A percentile compares a stretch with the other conserved stretches of the same genome.
Evolutionary conservation across 2,113 vertebrate species (phyloP).

Genomic region (Dascyllus trimaculatus): DNA sequence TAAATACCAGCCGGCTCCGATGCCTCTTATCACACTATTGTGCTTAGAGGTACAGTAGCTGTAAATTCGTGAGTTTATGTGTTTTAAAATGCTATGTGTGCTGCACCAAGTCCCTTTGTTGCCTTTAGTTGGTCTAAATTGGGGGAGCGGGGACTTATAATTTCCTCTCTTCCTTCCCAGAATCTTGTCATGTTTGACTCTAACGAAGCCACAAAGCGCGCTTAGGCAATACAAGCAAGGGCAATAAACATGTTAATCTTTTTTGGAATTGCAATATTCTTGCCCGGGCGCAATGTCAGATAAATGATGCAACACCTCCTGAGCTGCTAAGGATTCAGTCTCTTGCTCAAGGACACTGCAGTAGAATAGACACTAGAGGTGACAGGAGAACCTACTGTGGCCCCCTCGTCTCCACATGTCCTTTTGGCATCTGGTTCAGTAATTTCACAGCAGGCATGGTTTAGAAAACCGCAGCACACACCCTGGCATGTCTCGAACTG

Average conservation of each 20-base stretch:
- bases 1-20: conserved; percentile 2
- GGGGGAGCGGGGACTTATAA: neutral
- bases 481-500: conserved; percentile 24
- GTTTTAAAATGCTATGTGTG: conserved; percentile 2
- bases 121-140: neutral
- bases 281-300: conserved; percentile 40
- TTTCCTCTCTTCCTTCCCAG: neutral
- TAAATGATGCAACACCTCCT: conserved; percentile 41
- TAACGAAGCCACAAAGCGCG: neutral
- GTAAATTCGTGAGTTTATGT: neutral
- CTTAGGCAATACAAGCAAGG: neutral
- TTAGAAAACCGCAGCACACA: conserved; percentile 32
- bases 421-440: conserved; percentile 49
- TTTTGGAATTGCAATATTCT: conserved; percentile 16
- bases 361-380: conserved; percentile 25
- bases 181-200: neutral
- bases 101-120: neutral
- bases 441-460: conserved; percentile 27
- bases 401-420: conserved; percentile 32
- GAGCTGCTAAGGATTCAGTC: conserved; percentile 31
- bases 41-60: conserved; percentile 13
- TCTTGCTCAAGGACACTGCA: conserved; percentile 56
- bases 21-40: conserved; percentile 18
- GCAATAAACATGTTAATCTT: conserved; percentile 3
- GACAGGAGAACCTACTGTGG: conserved; percentile 36